Percentiles rank a stretch among this genome's conserved stretches.
These are phyloP conservation scores for Tachycineta bicolor DNA, from an alignment of 2,113 vertebrate species.

Conservation along the genomic window DNA sequence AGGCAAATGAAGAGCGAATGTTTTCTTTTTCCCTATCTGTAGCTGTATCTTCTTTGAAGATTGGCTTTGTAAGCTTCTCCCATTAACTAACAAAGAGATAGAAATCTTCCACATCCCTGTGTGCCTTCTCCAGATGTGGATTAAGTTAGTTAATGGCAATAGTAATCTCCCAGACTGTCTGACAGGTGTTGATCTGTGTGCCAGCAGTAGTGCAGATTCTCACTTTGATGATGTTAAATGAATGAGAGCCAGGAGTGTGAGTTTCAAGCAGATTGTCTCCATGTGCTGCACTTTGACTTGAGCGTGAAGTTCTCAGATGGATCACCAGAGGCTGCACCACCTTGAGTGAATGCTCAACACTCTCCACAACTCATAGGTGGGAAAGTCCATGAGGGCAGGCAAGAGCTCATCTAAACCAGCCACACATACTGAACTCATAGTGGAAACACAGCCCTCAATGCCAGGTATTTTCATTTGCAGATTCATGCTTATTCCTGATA, in stretches of 20 bases:
- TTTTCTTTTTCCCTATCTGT: conserved; percentile 18
- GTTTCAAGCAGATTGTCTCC: background rate
- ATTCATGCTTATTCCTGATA: background rate
- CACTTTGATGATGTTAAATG: conserved; percentile 18
- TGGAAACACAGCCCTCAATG: background rate
- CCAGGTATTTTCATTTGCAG: background rate
- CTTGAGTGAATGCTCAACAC: background rate
- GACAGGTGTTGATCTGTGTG: conserved; percentile 34
- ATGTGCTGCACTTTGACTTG: background rate
- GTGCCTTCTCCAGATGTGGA: conserved; percentile 14
- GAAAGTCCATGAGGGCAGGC: background rate
- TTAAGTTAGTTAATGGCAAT: conserved; percentile 22
- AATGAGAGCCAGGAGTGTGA: background rate
- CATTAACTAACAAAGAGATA: conserved; percentile 50
- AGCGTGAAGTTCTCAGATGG: background rate
- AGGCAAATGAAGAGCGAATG: background rate
- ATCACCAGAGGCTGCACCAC: background rate
- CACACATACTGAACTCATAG: background rate
- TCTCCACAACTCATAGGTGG: background rate
- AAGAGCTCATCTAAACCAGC: background rate
- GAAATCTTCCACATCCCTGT: conserved; percentile 5
- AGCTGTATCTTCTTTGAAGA: conserved; percentile 41
- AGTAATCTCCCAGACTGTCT: conserved; percentile 9
- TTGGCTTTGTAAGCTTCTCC: conserved; percentile 10
- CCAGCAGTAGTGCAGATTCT: background rate